Evolutionary conservation across 2,797 vertebrate genomes (phyloP), one percentile per base, ranked within the genome.

Genomic region (Odontamblyopus rebecca): DNA sequence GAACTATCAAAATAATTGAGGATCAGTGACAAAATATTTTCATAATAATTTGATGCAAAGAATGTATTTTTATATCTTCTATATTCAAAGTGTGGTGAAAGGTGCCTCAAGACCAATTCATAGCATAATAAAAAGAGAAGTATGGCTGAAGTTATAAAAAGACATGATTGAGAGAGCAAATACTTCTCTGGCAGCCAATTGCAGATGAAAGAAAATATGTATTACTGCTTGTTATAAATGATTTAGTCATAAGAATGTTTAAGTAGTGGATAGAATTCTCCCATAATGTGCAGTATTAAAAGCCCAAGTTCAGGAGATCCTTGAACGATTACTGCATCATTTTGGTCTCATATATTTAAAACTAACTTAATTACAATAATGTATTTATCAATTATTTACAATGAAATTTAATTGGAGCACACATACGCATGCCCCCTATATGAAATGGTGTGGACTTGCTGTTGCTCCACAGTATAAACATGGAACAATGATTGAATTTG

Each of bases 401-500:
- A 11, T 57, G 9, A 26, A 12, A 26, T 7, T 11, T 4, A 57
- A 26, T 26, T 9, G 1, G 3, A 23, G 54, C 23, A 26, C 54
- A 38, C 38, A 26, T 38, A n/a, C 26, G 13, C 19, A 65, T 13
- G 26, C 41, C 6, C 4, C 48, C 7, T 64, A 29, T 27, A 19
- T 50, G 50, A 51, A 66, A 51, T n/a, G 27, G 18, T 32, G 19
- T 53, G 50, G 65, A 54, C 27, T 53, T 67, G 15, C n/a, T n/a
- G 38, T 65, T 44, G 41, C 41, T 18, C 26, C 63, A 44, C 63
- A 32, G 64, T 53, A 66, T 19, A 69, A 59, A 60, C 66, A 70
- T 72, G 61, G 62, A 84, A 70, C 65, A 72, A 68, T 76, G 71
- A 82, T 79, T 67, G 38, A 73, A 85, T 85, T 70, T 79, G 67